phyloP scores from a whole-genome alignment of 2,113 vertebrate species.

The Cariama cristata region DNA sequence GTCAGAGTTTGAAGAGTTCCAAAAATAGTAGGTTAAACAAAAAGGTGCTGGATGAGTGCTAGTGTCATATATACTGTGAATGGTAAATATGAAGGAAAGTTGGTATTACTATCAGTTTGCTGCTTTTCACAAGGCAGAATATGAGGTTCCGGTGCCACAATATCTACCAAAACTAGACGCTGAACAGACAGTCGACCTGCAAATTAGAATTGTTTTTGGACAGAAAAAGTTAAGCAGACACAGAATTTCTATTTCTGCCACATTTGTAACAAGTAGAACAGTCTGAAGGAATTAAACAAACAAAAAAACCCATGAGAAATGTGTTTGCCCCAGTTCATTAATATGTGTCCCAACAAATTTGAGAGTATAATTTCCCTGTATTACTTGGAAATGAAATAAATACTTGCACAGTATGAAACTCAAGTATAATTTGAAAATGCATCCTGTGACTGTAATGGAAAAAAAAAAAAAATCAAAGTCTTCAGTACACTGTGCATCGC shows the following conservation, averaged over 20 bases:
- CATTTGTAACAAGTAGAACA: not conserved
- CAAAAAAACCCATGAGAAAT: not conserved
- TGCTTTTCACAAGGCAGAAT: conserved; percentile 67
- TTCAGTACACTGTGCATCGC: not conserved
- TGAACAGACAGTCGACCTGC: conserved; percentile 58
- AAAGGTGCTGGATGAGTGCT: conserved; percentile 35
- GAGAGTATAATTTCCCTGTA: not conserved
- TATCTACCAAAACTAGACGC: conserved; percentile 60
- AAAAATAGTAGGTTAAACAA: not conserved
- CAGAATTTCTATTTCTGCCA: not conserved
- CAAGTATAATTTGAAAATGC: not conserved
- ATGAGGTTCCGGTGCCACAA: conserved; percentile 70
- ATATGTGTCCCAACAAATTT: not conserved
- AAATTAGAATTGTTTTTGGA: conserved; percentile 61
- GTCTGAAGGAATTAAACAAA: not conserved
- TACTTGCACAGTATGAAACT: not conserved
- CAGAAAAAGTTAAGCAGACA: not conserved
- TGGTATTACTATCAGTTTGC: conserved; percentile 58
- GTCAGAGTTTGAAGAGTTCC: not conserved
- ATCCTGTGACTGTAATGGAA: not conserved
- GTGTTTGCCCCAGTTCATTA: not conserved
- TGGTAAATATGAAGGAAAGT: conserved; percentile 46
- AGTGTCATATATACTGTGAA: conserved; percentile 1
- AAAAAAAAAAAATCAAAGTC: not conserved
- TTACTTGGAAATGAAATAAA: not conserved